Conservation (phyloP, 2,113 vertebrate species). For the western clawed frog (Xenopus tropicalis) region DNA sequence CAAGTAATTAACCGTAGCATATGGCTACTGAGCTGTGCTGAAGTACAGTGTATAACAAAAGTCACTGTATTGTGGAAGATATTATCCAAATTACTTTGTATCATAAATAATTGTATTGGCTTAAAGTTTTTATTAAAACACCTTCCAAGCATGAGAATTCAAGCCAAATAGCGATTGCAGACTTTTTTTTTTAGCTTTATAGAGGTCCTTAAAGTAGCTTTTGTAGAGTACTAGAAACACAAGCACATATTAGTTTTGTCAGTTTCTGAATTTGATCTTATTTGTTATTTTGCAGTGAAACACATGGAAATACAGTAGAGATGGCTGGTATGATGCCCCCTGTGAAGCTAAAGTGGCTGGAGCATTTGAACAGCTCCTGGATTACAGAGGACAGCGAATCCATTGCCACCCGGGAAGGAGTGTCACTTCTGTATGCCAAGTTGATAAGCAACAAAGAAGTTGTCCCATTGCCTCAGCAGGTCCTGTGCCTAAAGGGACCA, state of each 20-base stretch:
- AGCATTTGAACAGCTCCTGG: slow-evolving; percentile 98
- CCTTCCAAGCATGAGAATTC: too few species aligned
- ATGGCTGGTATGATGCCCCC: slow-evolving; percentile 95
- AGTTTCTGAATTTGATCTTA: too few species aligned
- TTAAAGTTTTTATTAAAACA: too few species aligned
- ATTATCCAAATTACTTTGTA: background rate
- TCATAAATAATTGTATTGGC: too few species aligned
- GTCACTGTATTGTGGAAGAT: slow-evolving; percentile 7
- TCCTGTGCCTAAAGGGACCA: slow-evolving; percentile 94
- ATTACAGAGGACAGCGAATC: slow-evolving; percentile 98
- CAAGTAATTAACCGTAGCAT: background rate
- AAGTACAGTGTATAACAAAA: background rate
- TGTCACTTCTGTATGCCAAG: slow-evolving; percentile 84
- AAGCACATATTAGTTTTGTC: too few species aligned
- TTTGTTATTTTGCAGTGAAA: slow-evolving; percentile 54
- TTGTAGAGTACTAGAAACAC: too few species aligned
- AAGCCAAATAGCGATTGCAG: too few species aligned
- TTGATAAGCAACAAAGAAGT: slow-evolving; percentile 94
- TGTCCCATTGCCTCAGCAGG: slow-evolving; percentile 91
- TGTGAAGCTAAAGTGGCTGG: slow-evolving; percentile 97
- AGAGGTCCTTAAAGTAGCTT: too few species aligned
- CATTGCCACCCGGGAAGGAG: slow-evolving; percentile 91
- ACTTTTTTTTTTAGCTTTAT: too few species aligned
- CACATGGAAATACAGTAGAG: slow-evolving; percentile 84
- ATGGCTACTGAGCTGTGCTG: slow-evolving; percentile 5